Evolutionary conservation across 1,140 invertebrate species (phyloP), one percentile per base, ranked within the genome.

Genomic region (Zaprionus taronus): DNA sequence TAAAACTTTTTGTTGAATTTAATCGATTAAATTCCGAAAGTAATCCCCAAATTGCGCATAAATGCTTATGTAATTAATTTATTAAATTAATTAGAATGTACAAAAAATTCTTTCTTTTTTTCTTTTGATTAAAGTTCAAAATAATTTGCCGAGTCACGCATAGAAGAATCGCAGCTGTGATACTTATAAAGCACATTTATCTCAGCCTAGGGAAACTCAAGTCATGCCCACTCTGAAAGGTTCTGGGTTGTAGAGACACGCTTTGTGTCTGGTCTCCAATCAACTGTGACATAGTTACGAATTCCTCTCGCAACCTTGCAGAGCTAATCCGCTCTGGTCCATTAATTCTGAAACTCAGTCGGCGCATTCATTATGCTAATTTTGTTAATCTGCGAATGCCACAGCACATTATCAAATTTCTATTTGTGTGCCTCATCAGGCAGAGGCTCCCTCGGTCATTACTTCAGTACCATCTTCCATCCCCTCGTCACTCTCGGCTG

Each of bases 351-450:
- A 72, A 70, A 72, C 81, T 70, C 56, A 83, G 31, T 34, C 31
- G 77, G 81, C 7, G n/a, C 65, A 86, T 85, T 85, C 76, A 82
- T 81, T 85, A 76, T 81, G 83, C 57, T 86, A 85, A 86, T 87
- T 87, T 73, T 34, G 38, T 61, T 69, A 69, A 77, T 64, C 68
- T 78, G 55, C 34, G 51, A 56, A 58, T 58, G 38, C 70, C 71
- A 53, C 74, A 81, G 67, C 55, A 72, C 71, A 53, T 83, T 86
- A 78, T 83, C 67, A 86, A 86, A 87, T 87, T 87, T 80, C 67
- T 80, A 73, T 87, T 83, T 70, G 72, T 79, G 76, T 79, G 83
- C 72, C 80, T 86, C 80, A 82, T 86, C 75, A 86, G 82, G 31
- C 44, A 49, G 15, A 47, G 41, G 41, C 41, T 17, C 7, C n/a